Evolutionary conservation across 2,113 vertebrate species (phyloP).

Genomic region (Halichoeres trimaculatus): DNA sequence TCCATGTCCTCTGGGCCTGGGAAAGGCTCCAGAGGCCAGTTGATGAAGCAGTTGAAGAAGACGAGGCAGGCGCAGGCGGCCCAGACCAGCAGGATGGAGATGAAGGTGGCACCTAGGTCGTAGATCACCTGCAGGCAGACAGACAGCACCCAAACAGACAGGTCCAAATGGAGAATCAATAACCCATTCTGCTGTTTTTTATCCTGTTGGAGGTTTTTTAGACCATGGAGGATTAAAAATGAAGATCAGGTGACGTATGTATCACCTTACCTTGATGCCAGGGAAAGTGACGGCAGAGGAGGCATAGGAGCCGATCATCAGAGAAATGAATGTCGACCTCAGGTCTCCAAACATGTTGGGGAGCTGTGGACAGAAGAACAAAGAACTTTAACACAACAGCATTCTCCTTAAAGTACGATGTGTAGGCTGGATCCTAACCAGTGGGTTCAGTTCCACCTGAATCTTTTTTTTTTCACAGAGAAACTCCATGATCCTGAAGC

Average conservation of each 20-base stretch:
- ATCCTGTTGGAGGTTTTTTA: background rate
- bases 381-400: background rate
- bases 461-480: background rate
- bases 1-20: conserved; percentile 99
- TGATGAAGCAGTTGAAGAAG: conserved; percentile 98
- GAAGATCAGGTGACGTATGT: background rate
- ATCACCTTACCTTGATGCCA: conserved; percentile 89
- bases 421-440: background rate
- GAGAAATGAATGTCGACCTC: conserved; percentile 95
- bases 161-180: conserved; percentile 18
- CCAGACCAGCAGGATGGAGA: conserved; percentile 93
- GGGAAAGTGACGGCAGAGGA: conserved; percentile 98
- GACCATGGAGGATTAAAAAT: too few species aligned
- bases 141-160: conserved; percentile 69
- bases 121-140: conserved; percentile 90
- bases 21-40: conserved; percentile 98
- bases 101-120: conserved; percentile 91
- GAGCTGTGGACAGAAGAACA: conserved; percentile 80
- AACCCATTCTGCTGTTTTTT: background rate
- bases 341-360: conserved; percentile 99
- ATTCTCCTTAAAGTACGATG: background rate
- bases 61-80: conserved; percentile 93
- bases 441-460: conserved; percentile 2
- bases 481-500: background rate
- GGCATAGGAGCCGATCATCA: conserved; percentile 99